Evolutionary conservation across 2,113 vertebrate genomes (phyloP).

Genomic region (Plestiodon gilberti): DNA sequence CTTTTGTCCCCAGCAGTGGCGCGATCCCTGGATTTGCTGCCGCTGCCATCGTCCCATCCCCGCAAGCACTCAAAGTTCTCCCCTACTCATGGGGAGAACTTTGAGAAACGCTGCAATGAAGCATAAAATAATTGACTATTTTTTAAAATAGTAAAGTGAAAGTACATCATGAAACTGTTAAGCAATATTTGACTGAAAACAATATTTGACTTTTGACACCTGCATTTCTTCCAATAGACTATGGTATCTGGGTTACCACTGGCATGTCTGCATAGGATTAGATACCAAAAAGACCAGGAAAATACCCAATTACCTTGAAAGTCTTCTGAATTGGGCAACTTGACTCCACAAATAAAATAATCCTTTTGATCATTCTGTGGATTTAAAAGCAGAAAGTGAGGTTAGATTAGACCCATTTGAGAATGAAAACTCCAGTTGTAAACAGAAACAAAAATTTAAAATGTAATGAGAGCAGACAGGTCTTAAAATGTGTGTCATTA

Average conservation of each 20-base stretch:
- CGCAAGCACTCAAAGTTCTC: too few species aligned
- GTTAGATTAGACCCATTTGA: not conserved
- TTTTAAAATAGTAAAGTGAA: not conserved
- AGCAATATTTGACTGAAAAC: not conserved
- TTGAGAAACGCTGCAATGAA: too few species aligned
- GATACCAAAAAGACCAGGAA: slow-evolving; percentile 1
- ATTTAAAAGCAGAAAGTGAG: slow-evolving; percentile 64
- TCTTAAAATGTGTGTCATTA: not conserved
- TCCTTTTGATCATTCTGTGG: slow-evolving; percentile 92
- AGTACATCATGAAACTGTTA: not conserved
- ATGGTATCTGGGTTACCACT: not conserved
- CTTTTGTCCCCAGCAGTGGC: too few species aligned
- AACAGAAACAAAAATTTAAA: not conserved
- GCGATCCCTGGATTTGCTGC: too few species aligned
- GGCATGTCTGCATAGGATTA: not conserved
- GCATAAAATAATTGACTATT: not conserved
- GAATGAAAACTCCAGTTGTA: slow-evolving; percentile 15
- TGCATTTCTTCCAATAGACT: not conserved
- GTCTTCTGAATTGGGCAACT: slow-evolving; percentile 98
- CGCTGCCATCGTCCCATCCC: too few species aligned
- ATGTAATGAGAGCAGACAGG: not conserved
- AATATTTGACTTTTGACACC: not conserved
- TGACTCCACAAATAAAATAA: slow-evolving; percentile 97
- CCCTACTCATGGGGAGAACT: too few species aligned
- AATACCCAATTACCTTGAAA: slow-evolving; percentile 90